Evolutionary conservation across 2,888 invertebrate genomes (phyloP), one percentile per base, ranked within the genome.

Genomic region (Crioceris asparagi): DNA sequence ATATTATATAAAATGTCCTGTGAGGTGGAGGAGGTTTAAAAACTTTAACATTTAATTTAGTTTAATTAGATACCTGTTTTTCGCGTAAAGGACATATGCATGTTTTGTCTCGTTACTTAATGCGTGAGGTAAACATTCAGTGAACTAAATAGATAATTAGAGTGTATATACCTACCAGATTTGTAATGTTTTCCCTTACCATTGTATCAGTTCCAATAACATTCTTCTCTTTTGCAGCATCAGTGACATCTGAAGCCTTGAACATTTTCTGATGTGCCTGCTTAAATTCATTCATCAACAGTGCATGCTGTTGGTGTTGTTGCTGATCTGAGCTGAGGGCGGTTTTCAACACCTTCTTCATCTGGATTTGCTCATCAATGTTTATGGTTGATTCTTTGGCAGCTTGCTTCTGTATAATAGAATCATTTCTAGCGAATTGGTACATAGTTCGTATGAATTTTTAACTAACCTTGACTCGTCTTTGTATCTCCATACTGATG

Each of bases 231-330:
- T 43, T 44, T 3, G 25, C n/a, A 36, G 33, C 43, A 27, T 48
- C 42, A 4, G 32, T 43, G 16, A 44, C 48, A 16, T 41, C 47
- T 4, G 41, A 31, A 8, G 19, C 14, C 43, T 73, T 70, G 60
- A 90, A 90, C 88, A 90, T 90, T 68, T 82, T 84, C 52, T 78
- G 74, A 64, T 90, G 88, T 4, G 86, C 87, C 55, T 80, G 79
- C 61, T 84, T 86, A 61, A 90, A 90, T 65, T 90, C 90, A 62
- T 88, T 82, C 83, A 90, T 90, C 44, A 90, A 64, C 50, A 80
- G 80, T 49, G 75, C 74, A 55, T 84, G 84, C 48, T 79, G 77
- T 51, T 75, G 74, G 17, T 23, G 25, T 49, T 75, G 73, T 57
- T 77, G 74, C 43, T 79, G 78, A 35, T 71, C 69, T 45, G 74